phyloP scores from a whole-genome alignment of 2,797 vertebrate genomes.

The Epinephelus coioides region DNA sequence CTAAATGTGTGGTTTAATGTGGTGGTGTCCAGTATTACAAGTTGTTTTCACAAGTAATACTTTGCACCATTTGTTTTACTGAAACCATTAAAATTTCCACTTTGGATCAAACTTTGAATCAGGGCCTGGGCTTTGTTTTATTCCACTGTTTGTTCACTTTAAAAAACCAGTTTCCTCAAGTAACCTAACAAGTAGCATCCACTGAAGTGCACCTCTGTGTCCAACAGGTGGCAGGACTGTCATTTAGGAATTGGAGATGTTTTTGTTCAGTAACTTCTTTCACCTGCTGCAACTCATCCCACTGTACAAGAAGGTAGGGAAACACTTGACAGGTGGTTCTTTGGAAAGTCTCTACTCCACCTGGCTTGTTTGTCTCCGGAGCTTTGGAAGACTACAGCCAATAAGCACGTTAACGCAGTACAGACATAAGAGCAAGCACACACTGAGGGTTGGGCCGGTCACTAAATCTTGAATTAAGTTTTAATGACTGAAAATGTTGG shows the following conservation, averaged over 20 bases:
- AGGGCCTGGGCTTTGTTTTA: slow-evolving; percentile 32
- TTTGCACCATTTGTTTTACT: slow-evolving; percentile 81
- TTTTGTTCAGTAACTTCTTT: neutral
- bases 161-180: neutral
- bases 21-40: slow-evolving; percentile 57
- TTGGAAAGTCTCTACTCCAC: neutral
- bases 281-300: neutral
- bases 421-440: neutral
- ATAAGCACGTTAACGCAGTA: neutral
- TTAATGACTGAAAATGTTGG: neutral
- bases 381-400: neutral
- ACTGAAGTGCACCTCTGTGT: slow-evolving; percentile 20
- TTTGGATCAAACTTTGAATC: slow-evolving; percentile 68
- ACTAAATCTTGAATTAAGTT: neutral
- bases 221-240: slow-evolving; percentile 66
- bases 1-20: slow-evolving; percentile 60
- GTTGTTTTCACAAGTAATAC: slow-evolving; percentile 70
- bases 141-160: neutral
- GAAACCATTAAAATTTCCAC: slow-evolving; percentile 81
- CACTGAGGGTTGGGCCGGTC: neutral
- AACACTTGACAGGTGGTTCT: neutral
- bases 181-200: neutral
- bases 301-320: neutral
- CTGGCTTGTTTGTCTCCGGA: too few species aligned
- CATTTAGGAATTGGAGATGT: neutral